phyloP scores from a whole-genome alignment of 2,888 invertebrate species.

The Exephanes ischioxanthus region DNA sequence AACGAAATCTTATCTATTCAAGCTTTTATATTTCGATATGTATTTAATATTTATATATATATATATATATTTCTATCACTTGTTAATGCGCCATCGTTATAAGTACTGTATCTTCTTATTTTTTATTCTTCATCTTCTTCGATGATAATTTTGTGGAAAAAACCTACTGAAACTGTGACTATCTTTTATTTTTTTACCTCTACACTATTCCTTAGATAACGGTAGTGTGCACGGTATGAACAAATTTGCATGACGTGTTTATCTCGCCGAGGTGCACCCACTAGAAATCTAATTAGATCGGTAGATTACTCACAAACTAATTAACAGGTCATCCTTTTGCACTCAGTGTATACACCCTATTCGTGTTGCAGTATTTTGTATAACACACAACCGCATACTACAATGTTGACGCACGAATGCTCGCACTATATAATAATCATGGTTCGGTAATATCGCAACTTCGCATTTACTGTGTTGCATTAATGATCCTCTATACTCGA shows the following conservation, averaged over 20 bases:
- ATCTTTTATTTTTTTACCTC: slow-evolving; percentile 43
- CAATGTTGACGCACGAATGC: slow-evolving; percentile 46
- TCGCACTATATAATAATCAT: slow-evolving; percentile 46
- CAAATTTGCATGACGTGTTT: slow-evolving; percentile 60
- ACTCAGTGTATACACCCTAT: slow-evolving; percentile 7
- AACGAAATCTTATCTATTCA: slow-evolving; percentile 43
- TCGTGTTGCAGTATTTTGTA: slow-evolving; percentile 10
- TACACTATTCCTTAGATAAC: slow-evolving; percentile 19
- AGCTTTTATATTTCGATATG: slow-evolving; percentile 38
- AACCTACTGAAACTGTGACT: slow-evolving; percentile 33
- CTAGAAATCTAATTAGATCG: slow-evolving; percentile 44
- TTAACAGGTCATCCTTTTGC: slow-evolving; percentile 24
- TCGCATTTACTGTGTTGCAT: slow-evolving; percentile 1
- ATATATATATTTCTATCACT: slow-evolving; percentile 36
- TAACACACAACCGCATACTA: slow-evolving; percentile 6
- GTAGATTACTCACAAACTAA: slow-evolving; percentile 38
- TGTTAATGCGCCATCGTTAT: slow-evolving; percentile 23
- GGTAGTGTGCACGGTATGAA: slow-evolving; percentile 60
- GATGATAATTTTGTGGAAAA: slow-evolving; percentile 22
- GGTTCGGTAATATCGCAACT: slow-evolving; percentile 27
- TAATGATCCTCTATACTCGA: slow-evolving; percentile 10
- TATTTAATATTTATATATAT: slow-evolving; percentile 13
- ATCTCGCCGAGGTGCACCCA: slow-evolving; percentile 42
- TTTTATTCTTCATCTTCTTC: slow-evolving; percentile 26
- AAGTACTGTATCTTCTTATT: slow-evolving; percentile 21